phyloP scores from a whole-genome alignment of 2,113 vertebrate genomes.

The Microcebus tavaratra region DNA sequence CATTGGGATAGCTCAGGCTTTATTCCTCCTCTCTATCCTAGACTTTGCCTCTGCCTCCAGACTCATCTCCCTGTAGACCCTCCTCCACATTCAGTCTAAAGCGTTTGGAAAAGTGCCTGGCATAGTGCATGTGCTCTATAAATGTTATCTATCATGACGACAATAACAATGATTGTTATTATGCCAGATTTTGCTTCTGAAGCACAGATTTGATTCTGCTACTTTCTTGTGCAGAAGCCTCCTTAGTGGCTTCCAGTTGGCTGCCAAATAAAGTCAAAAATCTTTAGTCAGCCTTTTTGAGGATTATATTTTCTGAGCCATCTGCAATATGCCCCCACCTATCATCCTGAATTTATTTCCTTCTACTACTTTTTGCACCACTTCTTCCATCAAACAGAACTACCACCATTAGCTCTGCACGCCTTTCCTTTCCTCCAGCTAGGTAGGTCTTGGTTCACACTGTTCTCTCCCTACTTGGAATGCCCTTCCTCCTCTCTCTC shows the following conservation, averaged over 20 bases:
- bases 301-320: conserved; percentile 21
- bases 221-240: not conserved
- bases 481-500: not conserved
- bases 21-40: not conserved
- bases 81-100: not conserved
- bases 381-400: not conserved
- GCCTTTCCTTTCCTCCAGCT: not conserved
- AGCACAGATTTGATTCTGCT: conserved; percentile 9
- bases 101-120: not conserved
- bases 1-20: not conserved
- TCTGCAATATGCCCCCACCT: not conserved
- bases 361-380: not conserved
- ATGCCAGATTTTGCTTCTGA: conserved; percentile 22
- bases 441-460: not conserved
- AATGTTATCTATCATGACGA: not conserved
- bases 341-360: not conserved
- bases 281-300: conserved; percentile 42
- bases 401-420: not conserved
- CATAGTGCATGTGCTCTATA: not conserved
- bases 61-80: not conserved
- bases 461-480: not conserved
- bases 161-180: not conserved
- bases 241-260: conserved; percentile 18
- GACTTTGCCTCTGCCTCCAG: not conserved
- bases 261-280: conserved; percentile 14